These are phyloP conservation scores for Stenodema calcarata DNA, from an alignment of 2,888 invertebrate species.

Conservation along the genomic window DNA sequence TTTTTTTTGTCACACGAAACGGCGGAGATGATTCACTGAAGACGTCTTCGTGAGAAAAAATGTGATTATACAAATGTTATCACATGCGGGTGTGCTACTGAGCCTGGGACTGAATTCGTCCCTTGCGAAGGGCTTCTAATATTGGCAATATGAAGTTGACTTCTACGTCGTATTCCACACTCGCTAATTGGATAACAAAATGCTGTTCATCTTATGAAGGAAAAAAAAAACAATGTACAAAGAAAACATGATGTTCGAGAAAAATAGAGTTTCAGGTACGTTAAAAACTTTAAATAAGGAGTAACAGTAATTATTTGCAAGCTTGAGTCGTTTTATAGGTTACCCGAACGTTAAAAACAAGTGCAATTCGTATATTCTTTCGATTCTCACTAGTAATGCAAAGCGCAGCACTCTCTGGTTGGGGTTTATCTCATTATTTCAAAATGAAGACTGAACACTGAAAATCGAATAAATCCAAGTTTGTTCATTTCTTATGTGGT, in stretches of 20 bases:
- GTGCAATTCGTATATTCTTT: not conserved
- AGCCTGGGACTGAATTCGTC: too few relatives aligned
- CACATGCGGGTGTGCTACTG: too few relatives aligned
- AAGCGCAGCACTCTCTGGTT: not conserved
- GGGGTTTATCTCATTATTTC: too few relatives aligned
- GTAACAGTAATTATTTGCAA: not conserved
- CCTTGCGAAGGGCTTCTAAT: too few relatives aligned
- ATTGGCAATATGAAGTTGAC: too few relatives aligned
- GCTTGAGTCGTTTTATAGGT: not conserved
- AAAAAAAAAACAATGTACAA: not conserved
- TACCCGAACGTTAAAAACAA: not conserved
- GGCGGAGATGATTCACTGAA: not conserved
- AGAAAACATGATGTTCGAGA: not conserved
- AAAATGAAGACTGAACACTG: too few relatives aligned
- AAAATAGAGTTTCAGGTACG: not conserved
- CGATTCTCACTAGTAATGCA: not conserved
- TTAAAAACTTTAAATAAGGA: not conserved
- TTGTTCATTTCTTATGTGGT: too few relatives aligned
- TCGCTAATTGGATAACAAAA: not conserved
- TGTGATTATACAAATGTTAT: too few relatives aligned
- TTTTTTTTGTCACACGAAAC: not conserved
- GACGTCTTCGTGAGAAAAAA: too few relatives aligned
- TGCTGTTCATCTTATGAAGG: not conserved
- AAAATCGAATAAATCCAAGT: too few relatives aligned
- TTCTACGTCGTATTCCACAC: not conserved